A percentile compares a stretch with the other conserved stretches of the same genome.
These are phyloP conservation scores for Anolis apletophallus DNA, from an alignment of 2,797 vertebrate genomes.

Conservation along the genomic window DNA sequence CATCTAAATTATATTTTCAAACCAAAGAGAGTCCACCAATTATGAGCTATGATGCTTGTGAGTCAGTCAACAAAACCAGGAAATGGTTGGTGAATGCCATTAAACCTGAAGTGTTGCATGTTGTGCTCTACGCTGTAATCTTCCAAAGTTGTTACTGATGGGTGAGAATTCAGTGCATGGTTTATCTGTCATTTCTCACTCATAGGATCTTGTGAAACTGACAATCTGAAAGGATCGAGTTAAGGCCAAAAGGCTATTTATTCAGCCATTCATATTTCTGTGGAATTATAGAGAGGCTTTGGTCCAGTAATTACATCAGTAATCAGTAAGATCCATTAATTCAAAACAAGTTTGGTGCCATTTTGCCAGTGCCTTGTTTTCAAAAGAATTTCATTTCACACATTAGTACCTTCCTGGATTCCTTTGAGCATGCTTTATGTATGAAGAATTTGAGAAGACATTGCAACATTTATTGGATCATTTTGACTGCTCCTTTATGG, in stretches of 20 bases:
- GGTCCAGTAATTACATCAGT: background rate
- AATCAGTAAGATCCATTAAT: background rate
- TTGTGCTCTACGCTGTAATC: background rate
- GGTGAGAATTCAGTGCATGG: background rate
- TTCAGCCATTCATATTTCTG: background rate
- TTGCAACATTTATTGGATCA: background rate
- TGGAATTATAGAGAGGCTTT: background rate
- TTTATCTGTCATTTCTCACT: background rate
- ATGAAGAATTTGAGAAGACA: background rate
- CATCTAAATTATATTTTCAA: background rate
- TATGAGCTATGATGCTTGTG: background rate
- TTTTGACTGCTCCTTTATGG: constrained; percentile 16
- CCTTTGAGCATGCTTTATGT: background rate
- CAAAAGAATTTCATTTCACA: background rate
- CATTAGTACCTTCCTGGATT: background rate
- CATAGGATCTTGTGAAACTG: background rate
- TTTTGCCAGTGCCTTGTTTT: constrained; percentile 1
- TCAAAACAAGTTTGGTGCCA: constrained; percentile 1
- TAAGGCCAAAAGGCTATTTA: background rate
- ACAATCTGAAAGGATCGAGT: background rate
- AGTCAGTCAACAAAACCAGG: background rate
- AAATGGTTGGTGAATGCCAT: background rate
- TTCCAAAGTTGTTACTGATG: background rate
- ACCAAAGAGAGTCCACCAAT: background rate
- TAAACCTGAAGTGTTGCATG: background rate